Percentiles rank a stretch among this genome's conserved stretches.
Conservation (phyloP, 2,113 vertebrate species). For the zebrafish (Danio rerio) region DNA sequence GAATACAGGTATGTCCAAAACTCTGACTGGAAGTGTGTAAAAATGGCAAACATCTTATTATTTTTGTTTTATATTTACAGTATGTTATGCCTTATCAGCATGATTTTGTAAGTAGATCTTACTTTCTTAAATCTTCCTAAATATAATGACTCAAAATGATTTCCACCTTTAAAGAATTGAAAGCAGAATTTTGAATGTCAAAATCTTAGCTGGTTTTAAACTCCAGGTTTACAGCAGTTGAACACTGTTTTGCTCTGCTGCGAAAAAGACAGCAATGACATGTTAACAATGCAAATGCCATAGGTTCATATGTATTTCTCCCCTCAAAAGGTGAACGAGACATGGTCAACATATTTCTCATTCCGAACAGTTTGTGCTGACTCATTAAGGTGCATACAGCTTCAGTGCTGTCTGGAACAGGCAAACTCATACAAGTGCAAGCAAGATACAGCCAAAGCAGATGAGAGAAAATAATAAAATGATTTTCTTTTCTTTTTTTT, state of each 20-base stretch:
- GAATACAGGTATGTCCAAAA: constrained; percentile 5
- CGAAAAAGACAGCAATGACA: background rate
- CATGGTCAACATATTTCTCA: too few relatives aligned
- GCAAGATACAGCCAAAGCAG: constrained; percentile 36
- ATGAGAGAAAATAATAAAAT: constrained; percentile 13
- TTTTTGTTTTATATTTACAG: background rate
- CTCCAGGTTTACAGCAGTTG: background rate
- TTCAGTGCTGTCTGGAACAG: constrained; percentile 37
- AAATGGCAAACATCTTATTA: background rate
- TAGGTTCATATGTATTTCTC: too few relatives aligned
- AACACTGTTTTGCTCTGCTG: background rate
- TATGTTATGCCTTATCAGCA: background rate
- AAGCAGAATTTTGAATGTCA: background rate
- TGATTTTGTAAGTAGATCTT: background rate
- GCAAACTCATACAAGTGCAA: constrained; percentile 46
- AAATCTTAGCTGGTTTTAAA: background rate
- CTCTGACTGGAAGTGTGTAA: background rate
- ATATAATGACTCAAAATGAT: background rate
- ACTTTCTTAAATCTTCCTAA: background rate
- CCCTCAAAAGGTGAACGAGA: too few relatives aligned
- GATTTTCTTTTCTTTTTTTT: constrained; percentile 5
- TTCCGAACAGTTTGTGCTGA: background rate
- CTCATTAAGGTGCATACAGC: constrained; percentile 2
- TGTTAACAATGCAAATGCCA: too few relatives aligned
- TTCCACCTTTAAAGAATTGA: background rate